These are phyloP conservation scores for Globicephala melas DNA, from an alignment of 2,113 vertebrate genomes.

Conservation along the genomic window DNA sequence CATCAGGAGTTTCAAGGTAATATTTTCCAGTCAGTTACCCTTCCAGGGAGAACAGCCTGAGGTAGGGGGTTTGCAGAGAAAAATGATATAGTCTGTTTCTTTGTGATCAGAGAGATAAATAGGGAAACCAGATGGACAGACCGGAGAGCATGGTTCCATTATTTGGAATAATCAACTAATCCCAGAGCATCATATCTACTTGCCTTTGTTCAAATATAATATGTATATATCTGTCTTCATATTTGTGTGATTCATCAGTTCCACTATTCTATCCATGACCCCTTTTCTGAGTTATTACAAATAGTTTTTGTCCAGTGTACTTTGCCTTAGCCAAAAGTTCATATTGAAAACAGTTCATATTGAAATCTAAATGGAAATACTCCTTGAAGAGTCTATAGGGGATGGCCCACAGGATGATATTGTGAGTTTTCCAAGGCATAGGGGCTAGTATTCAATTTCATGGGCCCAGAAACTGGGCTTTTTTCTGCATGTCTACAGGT, in stretches of 20 bases:
- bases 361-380: slow-evolving; percentile 14
- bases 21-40: neutral
- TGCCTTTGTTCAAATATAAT: slow-evolving; percentile 17
- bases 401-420: neutral
- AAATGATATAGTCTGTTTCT: neutral
- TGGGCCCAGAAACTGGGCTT: neutral
- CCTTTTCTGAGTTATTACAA: neutral
- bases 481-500: neutral
- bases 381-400: neutral
- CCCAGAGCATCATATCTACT: neutral
- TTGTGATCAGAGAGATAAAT: neutral
- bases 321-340: neutral
- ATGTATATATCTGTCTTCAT: neutral
- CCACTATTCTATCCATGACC: neutral
- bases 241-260: neutral
- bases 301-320: neutral
- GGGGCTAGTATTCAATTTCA: neutral
- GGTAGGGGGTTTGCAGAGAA: slow-evolving; percentile 13
- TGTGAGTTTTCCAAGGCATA: neutral
- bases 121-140: neutral
- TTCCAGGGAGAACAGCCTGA: neutral
- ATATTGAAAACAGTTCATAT: neutral
- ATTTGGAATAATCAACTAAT: slow-evolving; percentile 33
- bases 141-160: neutral
- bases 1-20: neutral